phyloP scores from a whole-genome alignment of 2,888 invertebrate genomes.

The Antheraea assamensis region DNA sequence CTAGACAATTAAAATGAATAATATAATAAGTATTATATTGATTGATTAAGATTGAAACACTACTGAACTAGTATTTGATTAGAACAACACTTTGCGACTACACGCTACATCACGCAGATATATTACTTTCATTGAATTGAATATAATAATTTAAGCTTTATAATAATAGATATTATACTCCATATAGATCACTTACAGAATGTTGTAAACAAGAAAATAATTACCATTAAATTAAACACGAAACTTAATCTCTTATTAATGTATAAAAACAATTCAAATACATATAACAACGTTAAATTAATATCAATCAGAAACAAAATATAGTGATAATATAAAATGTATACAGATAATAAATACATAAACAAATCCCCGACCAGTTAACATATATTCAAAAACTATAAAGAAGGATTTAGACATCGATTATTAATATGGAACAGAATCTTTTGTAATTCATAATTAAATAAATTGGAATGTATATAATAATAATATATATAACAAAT shows the following conservation, averaged over 20 bases:
- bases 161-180: too few relatives aligned
- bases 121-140: background rate
- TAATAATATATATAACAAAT: background rate
- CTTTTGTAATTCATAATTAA: background rate
- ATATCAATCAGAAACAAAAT: background rate
- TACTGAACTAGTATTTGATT: background rate
- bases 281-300: background rate
- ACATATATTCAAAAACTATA: background rate
- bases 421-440: background rate
- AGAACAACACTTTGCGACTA: background rate
- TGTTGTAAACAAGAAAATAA: too few relatives aligned
- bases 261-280: too few relatives aligned
- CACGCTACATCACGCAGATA: background rate
- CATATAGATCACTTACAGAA: too few relatives aligned
- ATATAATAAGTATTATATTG: background rate
- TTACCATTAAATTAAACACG: too few relatives aligned
- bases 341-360: background rate
- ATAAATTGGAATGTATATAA: background rate
- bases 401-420: background rate
- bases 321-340: too few relatives aligned
- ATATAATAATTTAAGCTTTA: background rate
- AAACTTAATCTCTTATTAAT: too few relatives aligned
- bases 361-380: background rate
- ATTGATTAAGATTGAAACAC: background rate
- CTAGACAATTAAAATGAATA: background rate